Evolutionary conservation across 2,113 vertebrate species (phyloP).

Genomic region (Alectura lathami): DNA sequence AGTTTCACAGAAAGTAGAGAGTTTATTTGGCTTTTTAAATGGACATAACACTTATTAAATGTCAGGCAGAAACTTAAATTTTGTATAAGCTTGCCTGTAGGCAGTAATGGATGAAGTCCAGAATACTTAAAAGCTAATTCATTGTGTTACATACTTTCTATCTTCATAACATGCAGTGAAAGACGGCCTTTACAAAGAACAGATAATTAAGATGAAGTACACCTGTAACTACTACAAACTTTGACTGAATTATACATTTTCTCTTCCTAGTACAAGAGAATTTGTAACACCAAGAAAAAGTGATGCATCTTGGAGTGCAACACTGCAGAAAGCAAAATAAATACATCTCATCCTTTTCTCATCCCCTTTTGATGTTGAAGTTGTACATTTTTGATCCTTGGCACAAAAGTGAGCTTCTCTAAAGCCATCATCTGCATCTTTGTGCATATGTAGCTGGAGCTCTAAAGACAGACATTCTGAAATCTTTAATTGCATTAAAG

Average conservation of each 20-base stretch:
- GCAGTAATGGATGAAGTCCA: background rate
- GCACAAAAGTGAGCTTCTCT: background rate
- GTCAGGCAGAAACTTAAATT: background rate
- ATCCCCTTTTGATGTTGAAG: background rate
- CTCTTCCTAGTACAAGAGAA: background rate
- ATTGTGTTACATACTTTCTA: background rate
- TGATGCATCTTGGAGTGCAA: background rate
- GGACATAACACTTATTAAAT: slow-evolving; percentile 20
- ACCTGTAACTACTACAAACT: background rate
- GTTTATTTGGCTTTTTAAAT: slow-evolving; percentile 42
- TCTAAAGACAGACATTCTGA: background rate
- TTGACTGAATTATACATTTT: background rate
- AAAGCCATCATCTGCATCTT: background rate
- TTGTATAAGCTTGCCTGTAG: slow-evolving; percentile 2
- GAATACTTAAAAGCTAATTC: background rate
- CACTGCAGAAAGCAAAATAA: background rate
- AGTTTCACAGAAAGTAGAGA: background rate
- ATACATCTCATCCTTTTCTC: background rate
- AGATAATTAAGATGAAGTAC: background rate
- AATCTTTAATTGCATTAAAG: background rate
- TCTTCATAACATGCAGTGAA: background rate
- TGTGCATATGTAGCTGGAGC: background rate
- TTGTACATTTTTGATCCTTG: background rate
- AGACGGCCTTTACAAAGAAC: background rate
- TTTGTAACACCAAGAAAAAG: background rate